phyloP scores from a whole-genome alignment of 23 tunicate genomes.

The Styela clava region DNA sequence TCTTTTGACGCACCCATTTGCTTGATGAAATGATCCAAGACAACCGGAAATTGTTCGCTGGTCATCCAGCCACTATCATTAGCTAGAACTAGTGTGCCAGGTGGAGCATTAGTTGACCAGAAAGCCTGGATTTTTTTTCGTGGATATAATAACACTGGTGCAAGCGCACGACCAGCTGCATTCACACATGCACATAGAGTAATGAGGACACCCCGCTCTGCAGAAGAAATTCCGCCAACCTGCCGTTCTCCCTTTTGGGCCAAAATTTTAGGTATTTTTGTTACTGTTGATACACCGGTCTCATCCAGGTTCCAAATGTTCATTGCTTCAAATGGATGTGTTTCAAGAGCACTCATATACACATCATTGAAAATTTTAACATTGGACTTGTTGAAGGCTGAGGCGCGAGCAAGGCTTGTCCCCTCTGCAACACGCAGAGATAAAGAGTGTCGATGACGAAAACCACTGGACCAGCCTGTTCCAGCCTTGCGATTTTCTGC shows the following conservation, averaged over 20 bases:
- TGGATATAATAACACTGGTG: constrained; percentile 34
- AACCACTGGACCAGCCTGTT: neutral
- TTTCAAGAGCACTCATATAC: neutral
- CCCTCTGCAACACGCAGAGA: neutral
- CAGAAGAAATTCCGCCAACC: constrained; percentile 35
- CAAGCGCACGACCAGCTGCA: constrained; percentile 27
- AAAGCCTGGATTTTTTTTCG: neutral
- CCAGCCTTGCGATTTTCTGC: neutral
- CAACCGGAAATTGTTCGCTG: constrained; percentile 13
- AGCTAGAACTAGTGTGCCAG: constrained; percentile 34
- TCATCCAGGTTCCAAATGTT: constrained; percentile 46
- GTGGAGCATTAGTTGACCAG: constrained; percentile 10
- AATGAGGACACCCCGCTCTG: constrained; percentile 39
- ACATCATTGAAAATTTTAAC: neutral
- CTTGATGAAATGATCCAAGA: constrained; percentile 32
- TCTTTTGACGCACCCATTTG: constrained; percentile 30
- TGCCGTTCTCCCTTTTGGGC: constrained; percentile 28
- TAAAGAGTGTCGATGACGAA: neutral
- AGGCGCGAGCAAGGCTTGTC: neutral
- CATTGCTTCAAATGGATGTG: constrained; percentile 2
- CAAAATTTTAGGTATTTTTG: constrained; percentile 13
- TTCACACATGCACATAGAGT: constrained; percentile 38
- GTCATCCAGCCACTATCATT: constrained; percentile 40
- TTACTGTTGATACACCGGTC: constrained; percentile 37
- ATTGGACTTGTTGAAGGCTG: neutral